Base-by-base conservation (phyloP, 2,113 vertebrate genomes). In the Lichenostomus cassidix region DNA sequence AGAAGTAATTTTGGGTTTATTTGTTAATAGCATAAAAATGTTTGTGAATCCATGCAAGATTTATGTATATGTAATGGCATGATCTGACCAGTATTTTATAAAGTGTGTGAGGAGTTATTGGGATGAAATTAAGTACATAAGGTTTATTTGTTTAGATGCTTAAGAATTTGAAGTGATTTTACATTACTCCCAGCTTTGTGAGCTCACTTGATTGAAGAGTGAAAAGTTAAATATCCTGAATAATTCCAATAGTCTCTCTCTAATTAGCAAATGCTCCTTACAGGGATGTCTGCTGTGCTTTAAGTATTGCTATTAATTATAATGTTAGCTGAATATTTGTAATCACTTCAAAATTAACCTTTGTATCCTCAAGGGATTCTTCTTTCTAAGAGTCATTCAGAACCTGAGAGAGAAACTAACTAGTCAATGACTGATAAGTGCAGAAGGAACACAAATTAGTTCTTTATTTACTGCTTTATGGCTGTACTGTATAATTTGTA, bases 391-490 rank as follows among this genome's bases (percentile, higher is more conserved):
- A 97, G 96, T 97, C 97, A 97, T 91, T 98, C 95, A 92, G 87
- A 97, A 85, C 95, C 96, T 98, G 93, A 97, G 94, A 98, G 91
- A 98, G 89, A 98, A 98, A 97, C 96, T 98, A 98, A 99, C 99
- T 98, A 99, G 97, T 98, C 98, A 98, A 97, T 62, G 97, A 98
- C 98, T 97, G 96, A 95, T 97, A 98, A 98, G 95, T 95, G 94
- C 96, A 98, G 94, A 98, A 98, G 96, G 96, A 96, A 97, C 95
- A 96, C 86, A 98, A 98, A 98, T 98, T 98, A 98, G 95, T 93
- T 98, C 95, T 97, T 98, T 98, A 98, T 98, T 98, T 98, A 98
- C 97, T 97, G 96, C 97, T 98, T 97, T 97, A 97, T 98, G 95
- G 87, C 89, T 96, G 85, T 95, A 94, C 93, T 69, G 28, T 94